Evolutionary conservation across 2,888 invertebrate species (phyloP), one percentile per base, ranked within the genome.

Genomic region (Myopa testacea): DNA sequence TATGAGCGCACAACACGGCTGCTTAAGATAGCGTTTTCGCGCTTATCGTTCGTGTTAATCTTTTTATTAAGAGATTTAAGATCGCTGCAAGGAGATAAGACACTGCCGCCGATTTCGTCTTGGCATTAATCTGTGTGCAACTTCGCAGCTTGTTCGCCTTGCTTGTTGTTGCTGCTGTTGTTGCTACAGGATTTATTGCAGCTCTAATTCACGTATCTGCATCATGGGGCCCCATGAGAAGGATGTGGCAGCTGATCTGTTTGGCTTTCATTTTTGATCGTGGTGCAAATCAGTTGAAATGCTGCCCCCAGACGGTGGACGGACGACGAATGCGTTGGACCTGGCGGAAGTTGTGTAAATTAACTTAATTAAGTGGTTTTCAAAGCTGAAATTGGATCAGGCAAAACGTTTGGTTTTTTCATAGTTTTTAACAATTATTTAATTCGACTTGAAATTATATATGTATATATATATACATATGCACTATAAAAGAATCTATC

Each of bases 51-150:
- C 26, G 77, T 52, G 55, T 77, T 77, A 37, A 77, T 77, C 77
- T 77, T 72, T 72, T 77, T 77, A 77, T 77, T 77, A 77, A 77
- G 77, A 77, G 72, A 77, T 77, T 77, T 72, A 71, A 77, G 77
- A 77, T 77, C 63, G 67, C 67, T n/a, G 40, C 72, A 50, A 37
- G 55, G 52, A 63, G 77, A 77, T 77, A 77, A 72, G 69, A 16
- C 52, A 26, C 40, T 19, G 62, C 58, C 60, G 60, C 68, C 63
- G 16, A 37, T 68, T 75, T 72, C 55, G 52, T 60, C 68, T 68
- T 34, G 40, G 74, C 63, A 55, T 40, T n/a, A 74, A 63, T 45
- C 63, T 74, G 38, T 63, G 45, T 62, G 63, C 73, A 74, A 65
- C 65, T 74, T 74, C 45, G 74, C 74, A 74, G 75, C 75, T 4